phyloP scores from a whole-genome alignment of 2,797 vertebrate species.

The Atherinosoma microstoma region DNA sequence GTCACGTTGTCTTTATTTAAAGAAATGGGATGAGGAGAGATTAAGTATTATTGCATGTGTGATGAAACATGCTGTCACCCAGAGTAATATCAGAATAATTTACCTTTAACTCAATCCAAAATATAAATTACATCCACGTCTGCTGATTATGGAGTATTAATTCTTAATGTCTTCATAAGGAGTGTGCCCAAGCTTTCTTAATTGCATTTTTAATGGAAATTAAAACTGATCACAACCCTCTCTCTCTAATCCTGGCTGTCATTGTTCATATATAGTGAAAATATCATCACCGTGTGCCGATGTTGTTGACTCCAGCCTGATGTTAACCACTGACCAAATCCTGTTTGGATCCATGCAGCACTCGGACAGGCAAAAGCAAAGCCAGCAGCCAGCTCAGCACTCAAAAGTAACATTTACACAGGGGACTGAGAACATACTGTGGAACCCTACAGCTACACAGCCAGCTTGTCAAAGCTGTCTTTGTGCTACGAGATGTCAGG shows the following conservation, averaged over 20 bases:
- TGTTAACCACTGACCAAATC: conserved; percentile 74
- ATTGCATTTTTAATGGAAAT: conserved; percentile 57
- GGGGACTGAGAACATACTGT: conserved; percentile 71
- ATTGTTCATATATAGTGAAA: conserved; percentile 48
- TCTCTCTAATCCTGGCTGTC: conserved; percentile 27
- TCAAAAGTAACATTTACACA: conserved; percentile 76
- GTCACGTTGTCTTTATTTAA: conserved; percentile 33
- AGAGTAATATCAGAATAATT: conserved; percentile 19
- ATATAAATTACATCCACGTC: conserved; percentile 51
- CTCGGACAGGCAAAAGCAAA: conserved; percentile 72
- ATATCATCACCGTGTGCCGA: conserved; percentile 41
- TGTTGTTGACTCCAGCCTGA: conserved; percentile 67
- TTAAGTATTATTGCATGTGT: conserved; percentile 44
- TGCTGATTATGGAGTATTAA: conserved; percentile 52
- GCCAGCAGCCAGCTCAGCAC: conserved; percentile 76
- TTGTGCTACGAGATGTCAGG: conserved; percentile 25
- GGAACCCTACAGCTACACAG: conserved; percentile 69
- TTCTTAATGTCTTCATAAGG: conserved; percentile 50
- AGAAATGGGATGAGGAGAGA: conserved; percentile 46
- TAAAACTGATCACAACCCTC: conserved; percentile 42
- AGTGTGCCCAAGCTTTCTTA: conserved; percentile 35
- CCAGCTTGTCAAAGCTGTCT: conserved; percentile 66
- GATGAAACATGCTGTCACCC: conserved; percentile 52
- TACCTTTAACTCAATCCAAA: conserved; percentile 47
- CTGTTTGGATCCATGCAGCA: conserved; percentile 65